phyloP scores from a whole-genome alignment of 2,113 vertebrate genomes.

The Hyaena hyaena region DNA sequence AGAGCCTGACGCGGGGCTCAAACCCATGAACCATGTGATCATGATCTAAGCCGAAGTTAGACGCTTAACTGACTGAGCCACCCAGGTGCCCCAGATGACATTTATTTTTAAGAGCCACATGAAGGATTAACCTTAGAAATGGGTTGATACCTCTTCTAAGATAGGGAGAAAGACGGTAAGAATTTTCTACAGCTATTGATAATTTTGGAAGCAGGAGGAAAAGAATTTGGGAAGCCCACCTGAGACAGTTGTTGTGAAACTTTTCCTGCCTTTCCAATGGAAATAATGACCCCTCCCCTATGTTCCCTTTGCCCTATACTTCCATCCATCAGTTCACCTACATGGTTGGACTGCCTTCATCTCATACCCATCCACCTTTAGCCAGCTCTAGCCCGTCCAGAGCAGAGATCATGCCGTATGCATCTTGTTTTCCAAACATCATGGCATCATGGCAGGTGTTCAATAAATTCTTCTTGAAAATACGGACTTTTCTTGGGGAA shows the following conservation, averaged over 20 bases:
- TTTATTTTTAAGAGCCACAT: neutral
- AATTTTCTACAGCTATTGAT: neutral
- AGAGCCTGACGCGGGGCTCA: too few species aligned
- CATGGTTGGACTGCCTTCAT: too few species aligned
- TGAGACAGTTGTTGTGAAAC: neutral
- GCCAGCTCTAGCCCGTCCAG: neutral
- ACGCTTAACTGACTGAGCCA: too few species aligned
- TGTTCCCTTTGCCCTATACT: neutral
- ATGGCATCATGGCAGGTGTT: neutral
- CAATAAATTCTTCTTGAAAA: neutral
- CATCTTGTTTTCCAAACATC: neutral
- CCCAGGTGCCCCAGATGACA: neutral
- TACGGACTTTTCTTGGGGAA: neutral
- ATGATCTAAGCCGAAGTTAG: too few species aligned
- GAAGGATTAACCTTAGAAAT: neutral
- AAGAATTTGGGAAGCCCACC: neutral
- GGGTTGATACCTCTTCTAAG: neutral
- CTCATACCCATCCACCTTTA: neutral
- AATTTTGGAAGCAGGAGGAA: neutral
- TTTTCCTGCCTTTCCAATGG: neutral
- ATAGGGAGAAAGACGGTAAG: neutral
- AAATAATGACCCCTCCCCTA: fast-evolving
- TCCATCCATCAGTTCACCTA: neutral
- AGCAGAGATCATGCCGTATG: neutral
- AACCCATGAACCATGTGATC: too few species aligned